Base-by-base conservation (phyloP, 1,140 invertebrate genomes). In the Meloidogyne floridensis region DNA sequence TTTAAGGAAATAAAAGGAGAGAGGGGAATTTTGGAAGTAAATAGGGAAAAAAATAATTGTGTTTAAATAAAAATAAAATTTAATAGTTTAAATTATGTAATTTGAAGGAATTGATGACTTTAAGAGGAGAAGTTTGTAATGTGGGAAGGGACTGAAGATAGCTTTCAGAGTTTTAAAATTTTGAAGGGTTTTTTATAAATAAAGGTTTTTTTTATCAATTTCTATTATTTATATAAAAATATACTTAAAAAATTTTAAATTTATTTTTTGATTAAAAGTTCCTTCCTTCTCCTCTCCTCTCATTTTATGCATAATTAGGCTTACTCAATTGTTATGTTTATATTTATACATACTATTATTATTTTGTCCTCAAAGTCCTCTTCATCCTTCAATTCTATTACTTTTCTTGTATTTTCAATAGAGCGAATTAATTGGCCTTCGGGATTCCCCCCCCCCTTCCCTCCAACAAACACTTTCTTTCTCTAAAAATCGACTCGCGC, bases 361-460 rank as follows among this genome's bases (percentile, higher is more conserved):
- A n/a, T 18, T 18, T 7, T 18, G 5, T n/a, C n/a, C 10, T 47
- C 47, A 65, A 65, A 32, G 56, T 18, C 15, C 4, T 20, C 73
- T 32, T 15, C 20, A 18, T 51, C 9, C 13, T n/a, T 72, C 43
- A 79, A 70, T 79, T 72, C 59, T 79, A 18, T 42, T 18, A 51
- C 59, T 69, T 69, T 43, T 77, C 51, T 69, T 18, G 8, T 79
- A 72, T 5, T 51, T 42, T 65, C 77, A 65, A 56, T 79, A 8
- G 77, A 79, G 43, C 65, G 65, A 79, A 79, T 79, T 79, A 79
- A 79, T 79, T 79, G 72, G 65, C 77, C 77, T 79, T 77, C 69
- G 56, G 75, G 54, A 65, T 54, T 56, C 10, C 59, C 77, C 77
- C 56, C 56, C 32, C 51, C 75, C 56, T 77, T 65, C 51, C 73